Percentiles rank a stretch among this genome's conserved stretches.
Evolutionary conservation across 92 coral and sea anemone species (phyloP).

Genomic region (Porites divaricata): DNA sequence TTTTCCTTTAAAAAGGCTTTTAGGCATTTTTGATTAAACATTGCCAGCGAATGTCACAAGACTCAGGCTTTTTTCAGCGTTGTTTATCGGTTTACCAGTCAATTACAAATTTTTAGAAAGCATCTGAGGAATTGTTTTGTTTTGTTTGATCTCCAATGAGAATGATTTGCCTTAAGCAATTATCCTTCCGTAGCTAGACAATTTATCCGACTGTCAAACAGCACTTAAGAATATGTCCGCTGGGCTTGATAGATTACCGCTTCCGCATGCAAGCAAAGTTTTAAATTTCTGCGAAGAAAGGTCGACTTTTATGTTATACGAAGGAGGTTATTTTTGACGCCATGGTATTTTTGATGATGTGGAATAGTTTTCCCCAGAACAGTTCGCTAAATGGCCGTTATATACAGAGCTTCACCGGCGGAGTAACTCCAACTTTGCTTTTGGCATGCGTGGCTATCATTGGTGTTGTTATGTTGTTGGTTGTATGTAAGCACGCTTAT

Average conservation of each 20-base stretch:
- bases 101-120: too few species aligned
- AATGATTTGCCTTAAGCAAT: not conserved
- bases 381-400: not conserved
- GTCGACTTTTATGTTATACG: not conserved
- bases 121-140: too few species aligned
- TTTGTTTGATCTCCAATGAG: not conserved
- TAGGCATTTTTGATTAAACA: not conserved
- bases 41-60: not conserved
- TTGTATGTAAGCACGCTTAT: not conserved
- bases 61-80: too few species aligned
- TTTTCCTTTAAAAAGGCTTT: not conserved
- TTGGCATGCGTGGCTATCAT: not conserved
- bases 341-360: not conserved
- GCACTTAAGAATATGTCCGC: not conserved
- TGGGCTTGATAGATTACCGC: not conserved
- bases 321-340: not conserved
- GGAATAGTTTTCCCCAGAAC: constrained; percentile 1
- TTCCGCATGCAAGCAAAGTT: not conserved
- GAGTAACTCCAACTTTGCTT: constrained; percentile 13
- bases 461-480: not conserved
- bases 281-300: not conserved
- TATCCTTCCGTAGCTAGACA: not conserved
- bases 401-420: not conserved
- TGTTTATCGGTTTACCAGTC: too few species aligned
- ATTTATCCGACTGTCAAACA: not conserved